phyloP scores from a whole-genome alignment of 1,140 invertebrate genomes.

The Drosophila saltans region DNA sequence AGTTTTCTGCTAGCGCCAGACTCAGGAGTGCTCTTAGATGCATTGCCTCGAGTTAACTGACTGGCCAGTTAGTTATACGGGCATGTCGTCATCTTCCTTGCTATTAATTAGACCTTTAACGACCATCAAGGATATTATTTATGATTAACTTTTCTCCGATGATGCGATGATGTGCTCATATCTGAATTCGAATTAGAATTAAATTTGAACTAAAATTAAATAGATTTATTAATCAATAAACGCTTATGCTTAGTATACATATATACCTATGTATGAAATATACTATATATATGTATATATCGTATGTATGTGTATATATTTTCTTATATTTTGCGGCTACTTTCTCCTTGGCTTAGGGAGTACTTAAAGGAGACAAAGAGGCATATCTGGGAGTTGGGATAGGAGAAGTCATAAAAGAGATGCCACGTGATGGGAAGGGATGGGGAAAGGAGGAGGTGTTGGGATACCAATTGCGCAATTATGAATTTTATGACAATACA shows the following conservation, averaged over 20 bases:
- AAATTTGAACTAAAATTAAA: conserved; percentile 75
- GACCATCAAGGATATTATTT: conserved; percentile 27
- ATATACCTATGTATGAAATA: conserved; percentile 9
- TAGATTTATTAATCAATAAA: conserved; percentile 81
- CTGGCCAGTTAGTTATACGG: conserved; percentile 42
- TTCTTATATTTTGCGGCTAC: conserved; percentile 43
- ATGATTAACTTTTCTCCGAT: conserved; percentile 15
- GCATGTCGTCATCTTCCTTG: background rate
- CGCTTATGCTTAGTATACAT: conserved; percentile 71
- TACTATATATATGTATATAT: background rate
- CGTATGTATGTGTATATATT: conserved; percentile 10
- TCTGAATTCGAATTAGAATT: conserved; percentile 31
- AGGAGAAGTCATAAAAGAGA: background rate
- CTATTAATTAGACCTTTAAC: conserved; percentile 29
- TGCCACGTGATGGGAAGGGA: background rate
- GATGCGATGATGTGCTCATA: background rate
- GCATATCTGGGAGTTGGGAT: background rate
- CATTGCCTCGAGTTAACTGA: conserved; percentile 22
- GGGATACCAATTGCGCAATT: conserved; percentile 57
- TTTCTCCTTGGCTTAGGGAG: conserved; percentile 48
- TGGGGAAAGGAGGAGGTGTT: background rate
- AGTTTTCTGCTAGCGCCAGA: background rate
- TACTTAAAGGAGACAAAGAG: conserved; percentile 19
- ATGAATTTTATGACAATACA: conserved; percentile 64
- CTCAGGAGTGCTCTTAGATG: conserved; percentile 17